Percentiles rank a stretch among this genome's conserved stretches.
These are phyloP conservation scores for Plutomurus gul DNA, from an alignment of 1,140 invertebrate genomes.

Conservation along the genomic window DNA sequence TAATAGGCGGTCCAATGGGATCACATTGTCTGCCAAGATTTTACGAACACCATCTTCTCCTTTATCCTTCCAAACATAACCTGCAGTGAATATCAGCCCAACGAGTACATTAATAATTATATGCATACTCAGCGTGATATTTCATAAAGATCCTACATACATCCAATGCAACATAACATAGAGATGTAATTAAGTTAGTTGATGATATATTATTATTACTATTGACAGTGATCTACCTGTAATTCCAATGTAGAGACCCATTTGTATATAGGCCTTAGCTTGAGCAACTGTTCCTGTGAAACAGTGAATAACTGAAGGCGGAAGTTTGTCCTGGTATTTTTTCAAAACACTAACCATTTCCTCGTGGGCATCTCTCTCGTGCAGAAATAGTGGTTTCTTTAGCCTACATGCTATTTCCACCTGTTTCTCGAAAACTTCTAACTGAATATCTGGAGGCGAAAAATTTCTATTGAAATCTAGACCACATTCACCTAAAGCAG, in stretches of 20 bases:
- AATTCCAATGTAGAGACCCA: slow-evolving; percentile 84
- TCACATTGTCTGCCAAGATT: slow-evolving; percentile 75
- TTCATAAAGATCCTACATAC: too few relatives aligned
- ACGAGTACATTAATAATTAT: too few relatives aligned
- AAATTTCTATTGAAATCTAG: slow-evolving; percentile 94
- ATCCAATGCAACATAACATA: too few relatives aligned
- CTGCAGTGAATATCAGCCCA: too few relatives aligned
- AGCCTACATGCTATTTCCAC: slow-evolving; percentile 82
- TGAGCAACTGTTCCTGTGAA: slow-evolving; percentile 88
- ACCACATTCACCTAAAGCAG: slow-evolving; percentile 86
- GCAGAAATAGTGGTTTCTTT: slow-evolving; percentile 86
- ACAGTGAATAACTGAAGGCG: slow-evolving; percentile 85
- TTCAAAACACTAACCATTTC: slow-evolving; percentile 70
- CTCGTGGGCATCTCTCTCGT: slow-evolving; percentile 86
- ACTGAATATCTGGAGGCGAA: slow-evolving; percentile 83
- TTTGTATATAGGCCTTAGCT: slow-evolving; percentile 81
- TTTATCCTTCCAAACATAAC: slow-evolving; percentile 92
- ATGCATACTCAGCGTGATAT: too few relatives aligned
- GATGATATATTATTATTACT: too few relatives aligned
- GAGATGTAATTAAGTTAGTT: too few relatives aligned
- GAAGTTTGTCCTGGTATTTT: slow-evolving; percentile 66
- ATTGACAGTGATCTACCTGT: too few relatives aligned
- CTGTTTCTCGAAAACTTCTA: slow-evolving; percentile 86
- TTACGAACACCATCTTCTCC: slow-evolving; percentile 85
- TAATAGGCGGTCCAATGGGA: slow-evolving; percentile 81